Evolutionary conservation across 2,888 invertebrate genomes (phyloP).

Genomic region (Unio delphinus): DNA sequence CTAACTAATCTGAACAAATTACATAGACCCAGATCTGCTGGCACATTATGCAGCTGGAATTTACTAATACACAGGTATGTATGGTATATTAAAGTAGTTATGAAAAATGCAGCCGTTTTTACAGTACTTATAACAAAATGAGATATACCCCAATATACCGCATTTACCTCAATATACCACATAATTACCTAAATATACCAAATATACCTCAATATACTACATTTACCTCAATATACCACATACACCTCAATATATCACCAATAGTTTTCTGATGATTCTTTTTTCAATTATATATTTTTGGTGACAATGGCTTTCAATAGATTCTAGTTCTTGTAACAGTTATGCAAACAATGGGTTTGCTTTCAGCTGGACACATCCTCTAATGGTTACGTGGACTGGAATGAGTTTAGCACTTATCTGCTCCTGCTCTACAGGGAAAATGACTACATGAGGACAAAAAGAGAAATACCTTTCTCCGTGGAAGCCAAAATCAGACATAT

Average conservation of each 20-base stretch:
- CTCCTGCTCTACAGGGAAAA: slow-evolving; percentile 68
- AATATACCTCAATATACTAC: too few species aligned
- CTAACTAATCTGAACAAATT: too few species aligned
- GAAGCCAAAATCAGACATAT: slow-evolving; percentile 69
- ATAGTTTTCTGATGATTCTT: neutral
- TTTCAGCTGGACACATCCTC: slow-evolving; percentile 68
- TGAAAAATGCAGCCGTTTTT: neutral
- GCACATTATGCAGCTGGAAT: too few species aligned
- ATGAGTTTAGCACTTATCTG: slow-evolving; percentile 70
- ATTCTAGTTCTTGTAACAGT: neutral
- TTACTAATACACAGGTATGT: neutral
- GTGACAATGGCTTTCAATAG: too few species aligned
- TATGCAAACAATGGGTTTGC: neutral
- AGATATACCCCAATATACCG: neutral
- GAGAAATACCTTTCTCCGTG: slow-evolving; percentile 64
- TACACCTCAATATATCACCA: neutral
- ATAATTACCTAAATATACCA: too few species aligned
- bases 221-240: too few species aligned
- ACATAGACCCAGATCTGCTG: too few species aligned
- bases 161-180: neutral
- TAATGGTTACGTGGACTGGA: slow-evolving; percentile 71
- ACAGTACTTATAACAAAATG: neutral
- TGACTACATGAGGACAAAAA: slow-evolving; percentile 67
- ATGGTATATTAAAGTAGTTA: neutral
- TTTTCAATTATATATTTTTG: neutral